Conservation (phyloP, 2,113 vertebrate genomes). For the Syrmaticus mikado region DNA sequence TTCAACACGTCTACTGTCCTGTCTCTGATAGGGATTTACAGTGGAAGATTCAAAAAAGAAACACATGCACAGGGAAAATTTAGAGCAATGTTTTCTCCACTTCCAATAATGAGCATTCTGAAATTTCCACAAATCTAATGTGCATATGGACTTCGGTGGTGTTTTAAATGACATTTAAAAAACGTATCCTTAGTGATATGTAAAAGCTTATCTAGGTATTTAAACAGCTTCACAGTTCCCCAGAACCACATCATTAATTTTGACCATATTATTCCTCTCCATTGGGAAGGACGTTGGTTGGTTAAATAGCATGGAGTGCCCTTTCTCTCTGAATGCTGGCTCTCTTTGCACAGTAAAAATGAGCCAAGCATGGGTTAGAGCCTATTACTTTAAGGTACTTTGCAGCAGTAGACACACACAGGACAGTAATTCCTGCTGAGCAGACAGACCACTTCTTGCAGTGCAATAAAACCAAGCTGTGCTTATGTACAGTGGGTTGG, state of each 20-base stretch:
- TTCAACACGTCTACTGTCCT: neutral
- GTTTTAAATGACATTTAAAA: neutral
- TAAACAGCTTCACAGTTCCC: neutral
- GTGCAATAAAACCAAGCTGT: neutral
- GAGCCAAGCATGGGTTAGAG: neutral
- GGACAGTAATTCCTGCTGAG: slow-evolving; percentile 70
- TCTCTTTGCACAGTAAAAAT: neutral
- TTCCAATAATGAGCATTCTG: neutral
- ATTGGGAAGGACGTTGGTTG: neutral
- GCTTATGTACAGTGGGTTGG: neutral
- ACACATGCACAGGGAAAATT: neutral
- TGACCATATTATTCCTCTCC: neutral
- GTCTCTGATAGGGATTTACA: neutral
- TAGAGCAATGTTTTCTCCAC: neutral
- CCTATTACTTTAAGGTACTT: neutral
- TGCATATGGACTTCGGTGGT: neutral
- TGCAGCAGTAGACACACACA: slow-evolving; percentile 13
- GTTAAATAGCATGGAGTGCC: neutral
- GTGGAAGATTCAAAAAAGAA: neutral
- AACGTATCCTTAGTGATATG: neutral
- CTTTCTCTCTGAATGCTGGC: neutral
- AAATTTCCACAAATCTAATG: neutral
- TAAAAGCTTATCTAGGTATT: neutral
- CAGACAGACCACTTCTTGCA: slow-evolving; percentile 76
- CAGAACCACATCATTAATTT: neutral